Evolutionary conservation across 2,888 invertebrate species (phyloP).

Genomic region (Thecocarcelia acutangulata): DNA sequence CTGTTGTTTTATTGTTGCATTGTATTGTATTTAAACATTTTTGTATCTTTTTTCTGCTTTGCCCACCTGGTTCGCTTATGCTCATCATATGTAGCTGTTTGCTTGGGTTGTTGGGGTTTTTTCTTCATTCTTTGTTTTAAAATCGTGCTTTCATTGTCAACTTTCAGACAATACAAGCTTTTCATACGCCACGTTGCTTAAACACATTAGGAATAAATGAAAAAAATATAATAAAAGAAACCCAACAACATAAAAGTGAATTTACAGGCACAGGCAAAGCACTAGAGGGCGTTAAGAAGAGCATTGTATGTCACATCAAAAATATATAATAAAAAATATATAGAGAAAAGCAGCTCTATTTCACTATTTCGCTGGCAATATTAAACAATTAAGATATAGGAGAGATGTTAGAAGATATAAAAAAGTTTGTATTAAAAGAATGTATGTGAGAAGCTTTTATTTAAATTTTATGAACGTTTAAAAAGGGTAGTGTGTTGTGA

Average conservation of each 20-base stretch:
- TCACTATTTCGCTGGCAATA: conserved; percentile 41
- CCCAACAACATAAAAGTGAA: conserved; percentile 16
- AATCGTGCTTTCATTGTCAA: conserved; percentile 67
- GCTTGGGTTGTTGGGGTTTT: conserved; percentile 24
- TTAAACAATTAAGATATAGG: conserved; percentile 60
- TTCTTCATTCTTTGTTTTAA: conserved; percentile 19
- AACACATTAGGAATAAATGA: conserved; percentile 30
- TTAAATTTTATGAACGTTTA: conserved; percentile 50
- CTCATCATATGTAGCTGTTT: conserved; percentile 51
- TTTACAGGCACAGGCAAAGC: conserved; percentile 34
- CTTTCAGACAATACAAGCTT: conserved; percentile 58
- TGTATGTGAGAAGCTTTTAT: conserved; percentile 37
- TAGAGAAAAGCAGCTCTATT: conserved; percentile 1
- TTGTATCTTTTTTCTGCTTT: conserved; percentile 15
- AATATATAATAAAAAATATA: not conserved
- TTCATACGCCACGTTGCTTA: conserved; percentile 56
- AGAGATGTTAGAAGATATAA: conserved; percentile 1
- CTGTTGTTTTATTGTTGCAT: conserved; percentile 38
- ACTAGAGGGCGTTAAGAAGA: conserved; percentile 48
- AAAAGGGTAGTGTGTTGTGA: conserved; percentile 17
- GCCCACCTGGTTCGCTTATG: conserved; percentile 7
- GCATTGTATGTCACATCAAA: conserved; percentile 32
- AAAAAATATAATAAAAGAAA: not conserved
- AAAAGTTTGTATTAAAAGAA: conserved; percentile 4
- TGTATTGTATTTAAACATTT: conserved; percentile 46